Base-by-base conservation (phyloP, 2,888 invertebrate genomes). In the Unio delphinus region DNA sequence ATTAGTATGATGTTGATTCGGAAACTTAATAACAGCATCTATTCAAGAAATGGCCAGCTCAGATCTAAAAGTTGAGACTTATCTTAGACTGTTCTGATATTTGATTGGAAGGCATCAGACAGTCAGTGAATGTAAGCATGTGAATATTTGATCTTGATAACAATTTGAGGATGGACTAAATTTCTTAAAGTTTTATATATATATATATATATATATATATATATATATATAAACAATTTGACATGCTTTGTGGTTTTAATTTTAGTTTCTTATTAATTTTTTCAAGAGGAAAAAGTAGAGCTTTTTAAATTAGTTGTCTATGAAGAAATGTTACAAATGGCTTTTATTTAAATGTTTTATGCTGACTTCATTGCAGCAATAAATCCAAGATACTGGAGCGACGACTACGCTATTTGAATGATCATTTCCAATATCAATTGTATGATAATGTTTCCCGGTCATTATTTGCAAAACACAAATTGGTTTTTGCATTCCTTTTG, bases 381-480 rank as follows among this genome's bases (percentile, higher is more conserved):
- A 91, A 90, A 77, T 90, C 91, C n/a, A 96, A 97, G 77, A 94
- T 95, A 75, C 93, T 98, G 17, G 91, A 92, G 0, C 92, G 93
- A 76, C 92, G 97, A 64, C 91, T 97, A 34, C 90, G 91, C 56
- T 95, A 95, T 88, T 91, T 98, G 74, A 93, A 93, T 67, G 92
- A 93, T 69, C 94, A 94, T 88, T 97, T 98, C 89, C 97, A 96
- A 0, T 95, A 95, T 86, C 96, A 95, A 20, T 92, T 98, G 1
- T 98, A 97, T 86, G 92, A 94, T 30, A 98, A 97, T 88, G 95
- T 98, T 83, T 96, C 97, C 88, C 93, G 97, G 83, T 97, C 97
- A 87, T 91, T 98, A 59, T 97, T 98, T 90, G 97, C 97, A 90
- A 95, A 96, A 93, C 96, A 98, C 90, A 97, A 98, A 91, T 91